Conservation (phyloP, 1,140 invertebrate species). For the Drosophila bocki region DNA sequence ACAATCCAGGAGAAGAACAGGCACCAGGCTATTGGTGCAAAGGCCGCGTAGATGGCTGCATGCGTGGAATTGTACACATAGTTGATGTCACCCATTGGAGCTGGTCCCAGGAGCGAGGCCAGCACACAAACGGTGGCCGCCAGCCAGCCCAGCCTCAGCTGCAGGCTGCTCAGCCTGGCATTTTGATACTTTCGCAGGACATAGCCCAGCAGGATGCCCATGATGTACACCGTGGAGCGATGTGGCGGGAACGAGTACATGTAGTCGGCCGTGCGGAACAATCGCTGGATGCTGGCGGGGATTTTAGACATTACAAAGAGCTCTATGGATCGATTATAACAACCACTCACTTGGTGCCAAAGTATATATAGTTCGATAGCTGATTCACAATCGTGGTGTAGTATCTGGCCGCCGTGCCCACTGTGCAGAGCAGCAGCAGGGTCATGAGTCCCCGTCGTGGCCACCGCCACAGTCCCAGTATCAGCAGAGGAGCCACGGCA, state of each 20-base stretch:
- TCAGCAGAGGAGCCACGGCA: slow-evolving; percentile 89
- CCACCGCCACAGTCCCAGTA: slow-evolving; percentile 88
- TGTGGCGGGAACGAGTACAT: slow-evolving; percentile 90
- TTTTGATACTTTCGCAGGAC: slow-evolving; percentile 86
- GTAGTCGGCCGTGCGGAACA: slow-evolving; percentile 90
- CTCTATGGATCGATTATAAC: rapidly evolving
- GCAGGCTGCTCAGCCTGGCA: slow-evolving; percentile 79
- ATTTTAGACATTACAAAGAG: not conserved
- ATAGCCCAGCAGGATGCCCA: slow-evolving; percentile 89
- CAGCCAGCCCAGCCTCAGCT: slow-evolving; percentile 87
- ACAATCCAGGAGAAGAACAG: slow-evolving; percentile 89
- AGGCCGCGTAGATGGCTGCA: slow-evolving; percentile 89
- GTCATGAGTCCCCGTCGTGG: slow-evolving; percentile 86
- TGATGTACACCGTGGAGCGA: slow-evolving; percentile 89
- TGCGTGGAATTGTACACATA: slow-evolving; percentile 89
- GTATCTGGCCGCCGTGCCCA: slow-evolving; percentile 88
- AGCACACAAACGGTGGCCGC: slow-evolving; percentile 85
- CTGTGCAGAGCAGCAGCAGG: slow-evolving; percentile 85
- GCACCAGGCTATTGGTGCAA: slow-evolving; percentile 90
- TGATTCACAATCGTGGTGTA: slow-evolving; percentile 87
- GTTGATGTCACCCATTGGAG: slow-evolving; percentile 88
- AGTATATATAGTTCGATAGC: slow-evolving; percentile 89
- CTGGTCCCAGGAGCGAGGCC: slow-evolving; percentile 87
- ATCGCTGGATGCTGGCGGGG: slow-evolving; percentile 87
- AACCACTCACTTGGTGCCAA: slow-evolving; percentile 88